These are phyloP conservation scores for Galeruca laticollis DNA, from an alignment of 2,888 invertebrate species.

Conservation along the genomic window DNA sequence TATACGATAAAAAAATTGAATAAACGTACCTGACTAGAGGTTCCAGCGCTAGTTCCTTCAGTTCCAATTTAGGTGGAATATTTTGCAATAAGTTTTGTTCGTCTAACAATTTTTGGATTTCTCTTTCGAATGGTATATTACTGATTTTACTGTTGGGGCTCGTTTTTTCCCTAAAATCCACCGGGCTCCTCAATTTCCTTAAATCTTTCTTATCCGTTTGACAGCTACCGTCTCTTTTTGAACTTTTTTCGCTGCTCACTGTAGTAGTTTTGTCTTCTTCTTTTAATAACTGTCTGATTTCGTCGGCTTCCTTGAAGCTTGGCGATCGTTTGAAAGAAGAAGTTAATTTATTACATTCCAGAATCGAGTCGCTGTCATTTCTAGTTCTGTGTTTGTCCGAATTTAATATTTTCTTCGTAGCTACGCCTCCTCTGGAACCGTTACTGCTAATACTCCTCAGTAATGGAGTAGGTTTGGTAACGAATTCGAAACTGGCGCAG, in stretches of 20 bases:
- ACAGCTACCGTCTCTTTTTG: slow-evolving; percentile 74
- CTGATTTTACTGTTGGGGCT: slow-evolving; percentile 69
- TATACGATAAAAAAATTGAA: background rate
- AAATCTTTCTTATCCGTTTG: slow-evolving; percentile 77
- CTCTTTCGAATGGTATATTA: slow-evolving; percentile 80
- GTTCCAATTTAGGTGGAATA: slow-evolving; percentile 73
- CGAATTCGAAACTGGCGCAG: slow-evolving; percentile 75
- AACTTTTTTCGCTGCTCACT: slow-evolving; percentile 69
- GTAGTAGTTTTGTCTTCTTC: slow-evolving; percentile 68
- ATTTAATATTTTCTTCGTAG: slow-evolving; percentile 57
- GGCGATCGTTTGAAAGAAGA: slow-evolving; percentile 65
- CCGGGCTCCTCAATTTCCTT: slow-evolving; percentile 63
- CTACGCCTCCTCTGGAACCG: slow-evolving; percentile 46
- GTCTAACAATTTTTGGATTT: slow-evolving; percentile 82
- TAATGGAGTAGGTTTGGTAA: slow-evolving; percentile 58
- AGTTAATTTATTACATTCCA: slow-evolving; percentile 65
- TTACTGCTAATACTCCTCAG: slow-evolving; percentile 61
- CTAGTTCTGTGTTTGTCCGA: slow-evolving; percentile 61
- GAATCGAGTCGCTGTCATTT: slow-evolving; percentile 63
- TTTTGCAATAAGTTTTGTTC: slow-evolving; percentile 76
- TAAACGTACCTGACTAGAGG: slow-evolving; percentile 58
- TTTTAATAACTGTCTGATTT: slow-evolving; percentile 61
- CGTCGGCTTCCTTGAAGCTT: slow-evolving; percentile 66
- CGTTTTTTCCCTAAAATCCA: slow-evolving; percentile 52
- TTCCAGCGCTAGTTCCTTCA: slow-evolving; percentile 72